Percentiles rank a stretch among this genome's conserved stretches.
Evolutionary conservation across 2,113 vertebrate genomes (phyloP).

Genomic region (Ceyx margarethae): DNA sequence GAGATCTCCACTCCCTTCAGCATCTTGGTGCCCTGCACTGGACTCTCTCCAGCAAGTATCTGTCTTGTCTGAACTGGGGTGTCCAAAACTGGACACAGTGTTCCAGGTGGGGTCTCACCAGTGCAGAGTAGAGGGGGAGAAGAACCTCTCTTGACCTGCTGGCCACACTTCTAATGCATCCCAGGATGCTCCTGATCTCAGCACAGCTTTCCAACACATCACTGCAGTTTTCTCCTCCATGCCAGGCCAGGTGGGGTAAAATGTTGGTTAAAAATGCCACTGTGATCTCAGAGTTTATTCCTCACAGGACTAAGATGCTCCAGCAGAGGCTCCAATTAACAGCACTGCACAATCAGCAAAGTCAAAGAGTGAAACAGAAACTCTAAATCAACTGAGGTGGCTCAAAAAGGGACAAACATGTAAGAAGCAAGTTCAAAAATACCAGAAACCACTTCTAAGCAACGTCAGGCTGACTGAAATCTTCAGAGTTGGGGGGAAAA

Average conservation of each 20-base stretch:
- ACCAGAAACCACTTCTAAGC: neutral
- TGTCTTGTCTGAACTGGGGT: too few relatives aligned
- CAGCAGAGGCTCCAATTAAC: neutral
- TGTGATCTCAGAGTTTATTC: neutral
- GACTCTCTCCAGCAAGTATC: too few relatives aligned
- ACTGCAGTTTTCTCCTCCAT: rapidly evolving
- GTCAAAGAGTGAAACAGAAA: neutral
- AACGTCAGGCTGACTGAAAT: conserved; percentile 2
- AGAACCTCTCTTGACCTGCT: too few relatives aligned
- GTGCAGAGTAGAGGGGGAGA: too few relatives aligned
- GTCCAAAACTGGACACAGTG: too few relatives aligned
- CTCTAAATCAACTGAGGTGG: neutral
- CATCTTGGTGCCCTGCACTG: too few relatives aligned
- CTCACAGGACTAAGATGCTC: neutral
- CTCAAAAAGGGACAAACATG: neutral
- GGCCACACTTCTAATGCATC: too few relatives aligned
- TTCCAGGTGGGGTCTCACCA: too few relatives aligned
- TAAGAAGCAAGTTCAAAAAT: conserved; percentile 8
- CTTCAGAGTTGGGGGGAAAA: neutral
- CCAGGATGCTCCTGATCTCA: neutral
- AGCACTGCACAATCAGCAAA: neutral
- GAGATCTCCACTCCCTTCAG: too few relatives aligned
- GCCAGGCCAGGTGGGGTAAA: neutral
- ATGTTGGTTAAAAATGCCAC: neutral
- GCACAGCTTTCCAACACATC: neutral